Evolutionary conservation across 92 coral and sea anemone species (phyloP).

Genomic region (Montipora capitata): DNA sequence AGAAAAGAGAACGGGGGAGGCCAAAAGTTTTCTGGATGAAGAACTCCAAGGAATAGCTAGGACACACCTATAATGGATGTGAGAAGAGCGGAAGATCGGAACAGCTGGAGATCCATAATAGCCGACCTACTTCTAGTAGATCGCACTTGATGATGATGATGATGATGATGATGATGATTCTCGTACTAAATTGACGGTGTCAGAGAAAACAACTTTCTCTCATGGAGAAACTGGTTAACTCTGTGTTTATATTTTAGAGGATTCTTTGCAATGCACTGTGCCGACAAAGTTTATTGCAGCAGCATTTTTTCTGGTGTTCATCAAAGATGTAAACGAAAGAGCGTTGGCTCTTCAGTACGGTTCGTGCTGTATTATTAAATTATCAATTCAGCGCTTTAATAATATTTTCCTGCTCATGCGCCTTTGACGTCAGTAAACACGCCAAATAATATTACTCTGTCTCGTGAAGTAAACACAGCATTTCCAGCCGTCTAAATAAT

Average conservation of each 20-base stretch:
- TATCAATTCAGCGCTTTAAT: slow-evolving; percentile 12
- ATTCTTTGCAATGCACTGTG: neutral
- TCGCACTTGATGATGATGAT: too few species aligned
- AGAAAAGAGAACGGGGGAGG: too few species aligned
- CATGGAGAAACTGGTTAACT: neutral
- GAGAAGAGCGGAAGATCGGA: too few species aligned
- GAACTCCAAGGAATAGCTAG: too few species aligned
- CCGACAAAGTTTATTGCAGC: slow-evolving; percentile 30
- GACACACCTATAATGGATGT: too few species aligned
- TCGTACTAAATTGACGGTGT: too few species aligned
- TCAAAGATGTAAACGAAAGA: neutral
- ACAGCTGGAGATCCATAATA: too few species aligned
- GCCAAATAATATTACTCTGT: slow-evolving; percentile 16
- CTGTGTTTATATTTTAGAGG: neutral
- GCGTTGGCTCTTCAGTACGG: neutral
- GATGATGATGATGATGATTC: too few species aligned
- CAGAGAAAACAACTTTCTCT: neutral
- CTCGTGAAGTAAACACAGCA: slow-evolving; percentile 21
- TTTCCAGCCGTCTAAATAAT: slow-evolving; percentile 17
- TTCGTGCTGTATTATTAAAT: neutral
- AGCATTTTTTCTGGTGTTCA: slow-evolving; percentile 15
- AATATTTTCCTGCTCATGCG: slow-evolving; percentile 23
- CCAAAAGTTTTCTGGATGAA: too few species aligned
- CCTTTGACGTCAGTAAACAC: slow-evolving; percentile 18
- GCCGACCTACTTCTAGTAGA: too few species aligned